Conservation (phyloP, 1,140 invertebrate species). For the Anagrus nilaparvatae region DNA sequence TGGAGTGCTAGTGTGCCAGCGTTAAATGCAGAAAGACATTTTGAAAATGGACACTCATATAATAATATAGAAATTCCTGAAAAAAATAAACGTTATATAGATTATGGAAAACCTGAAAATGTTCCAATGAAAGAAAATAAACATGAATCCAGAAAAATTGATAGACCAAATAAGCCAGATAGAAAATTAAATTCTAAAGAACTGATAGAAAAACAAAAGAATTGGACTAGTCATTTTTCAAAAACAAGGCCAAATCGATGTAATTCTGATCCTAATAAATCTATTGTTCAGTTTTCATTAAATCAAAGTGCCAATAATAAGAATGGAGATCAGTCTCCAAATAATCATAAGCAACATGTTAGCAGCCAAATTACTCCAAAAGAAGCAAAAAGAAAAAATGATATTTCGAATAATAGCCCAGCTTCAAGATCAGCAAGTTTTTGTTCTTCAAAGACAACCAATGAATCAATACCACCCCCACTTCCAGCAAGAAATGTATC, state of each 20-base stretch:
- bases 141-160: conserved; percentile 44
- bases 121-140: conserved; percentile 40
- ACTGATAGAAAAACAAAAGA: conserved; percentile 79
- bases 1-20: conserved; percentile 39
- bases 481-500: conserved; percentile 34
- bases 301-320: conserved; percentile 29
- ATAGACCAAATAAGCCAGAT: conserved; percentile 67
- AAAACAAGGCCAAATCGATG: conserved; percentile 55
- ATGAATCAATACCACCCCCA: conserved; percentile 27
- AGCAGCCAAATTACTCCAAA: conserved; percentile 11
- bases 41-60: conserved; percentile 33
- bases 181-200: conserved; percentile 73
- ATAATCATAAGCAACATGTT: conserved; percentile 17
- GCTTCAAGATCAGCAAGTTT: conserved; percentile 36
- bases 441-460: conserved; percentile 28
- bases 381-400: conserved; percentile 20
- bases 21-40: conserved; percentile 37
- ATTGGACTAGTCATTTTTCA: conserved; percentile 83
- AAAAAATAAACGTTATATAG: conserved; percentile 20
- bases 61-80: conserved; percentile 20
- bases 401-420: conserved; percentile 17
- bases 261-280: conserved; percentile 53
- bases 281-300: conserved; percentile 33
- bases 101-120: conserved; percentile 26
- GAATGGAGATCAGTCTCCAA: conserved; percentile 13